These are phyloP conservation scores for Eubucco bourcierii DNA, from an alignment of 2,113 vertebrate genomes.

Conservation along the genomic window DNA sequence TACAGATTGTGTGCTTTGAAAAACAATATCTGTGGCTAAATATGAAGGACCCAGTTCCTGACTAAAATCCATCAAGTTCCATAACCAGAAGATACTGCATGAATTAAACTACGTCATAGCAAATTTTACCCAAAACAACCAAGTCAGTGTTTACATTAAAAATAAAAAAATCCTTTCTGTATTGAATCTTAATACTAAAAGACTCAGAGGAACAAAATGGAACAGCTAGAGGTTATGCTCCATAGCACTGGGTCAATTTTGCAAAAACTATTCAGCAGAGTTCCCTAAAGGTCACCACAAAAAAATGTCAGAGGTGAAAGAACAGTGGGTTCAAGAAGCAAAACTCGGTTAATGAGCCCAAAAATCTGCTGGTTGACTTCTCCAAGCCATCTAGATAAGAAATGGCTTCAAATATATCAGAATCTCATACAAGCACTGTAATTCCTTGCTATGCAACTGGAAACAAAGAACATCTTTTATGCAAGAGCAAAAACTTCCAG, in stretches of 20 bases:
- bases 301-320: background rate
- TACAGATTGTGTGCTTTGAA: background rate
- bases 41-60: background rate
- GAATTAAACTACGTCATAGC: background rate
- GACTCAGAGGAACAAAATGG: constrained; percentile 14
- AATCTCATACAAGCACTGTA: background rate
- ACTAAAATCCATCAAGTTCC: background rate
- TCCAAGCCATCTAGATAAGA: background rate
- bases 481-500: constrained; percentile 40
- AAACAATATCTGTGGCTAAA: background rate
- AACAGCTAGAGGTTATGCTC: constrained; percentile 3
- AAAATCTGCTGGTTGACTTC: background rate
- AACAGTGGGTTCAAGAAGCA: constrained; percentile 18
- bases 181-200: background rate
- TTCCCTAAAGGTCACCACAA: constrained; percentile 18
- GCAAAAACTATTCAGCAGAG: constrained; percentile 52
- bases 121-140: background rate
- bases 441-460: background rate
- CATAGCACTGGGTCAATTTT: constrained; percentile 14
- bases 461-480: constrained; percentile 49
- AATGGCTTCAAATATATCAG: constrained; percentile 9
- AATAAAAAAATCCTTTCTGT: background rate
- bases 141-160: constrained; percentile 26
- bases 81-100: background rate
- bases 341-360: constrained; percentile 20